phyloP scores from a whole-genome alignment of 1,140 invertebrate species.

The Sycophila sp. region DNA sequence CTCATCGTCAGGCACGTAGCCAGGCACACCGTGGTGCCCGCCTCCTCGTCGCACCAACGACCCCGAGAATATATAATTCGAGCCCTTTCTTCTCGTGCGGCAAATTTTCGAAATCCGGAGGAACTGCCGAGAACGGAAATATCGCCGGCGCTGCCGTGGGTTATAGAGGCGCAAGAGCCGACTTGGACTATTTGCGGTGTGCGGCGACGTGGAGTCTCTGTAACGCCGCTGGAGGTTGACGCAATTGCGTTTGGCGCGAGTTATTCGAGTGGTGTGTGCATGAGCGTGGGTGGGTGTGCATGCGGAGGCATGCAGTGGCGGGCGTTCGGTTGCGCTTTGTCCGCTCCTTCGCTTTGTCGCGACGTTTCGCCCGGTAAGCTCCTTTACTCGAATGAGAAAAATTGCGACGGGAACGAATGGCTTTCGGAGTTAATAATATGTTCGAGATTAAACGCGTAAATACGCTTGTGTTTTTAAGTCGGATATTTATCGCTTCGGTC shows the following conservation, averaged over 20 bases:
- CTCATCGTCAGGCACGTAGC: constrained; percentile 21
- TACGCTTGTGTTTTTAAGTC: no score
- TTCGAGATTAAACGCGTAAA: no score
- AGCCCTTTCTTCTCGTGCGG: not conserved
- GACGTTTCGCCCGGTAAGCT: not conserved
- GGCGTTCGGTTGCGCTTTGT: not conserved
- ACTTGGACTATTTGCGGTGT: not conserved
- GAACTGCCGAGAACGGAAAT: no score
- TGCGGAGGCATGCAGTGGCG: not conserved
- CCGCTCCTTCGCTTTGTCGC: not conserved
- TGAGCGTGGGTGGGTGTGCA: no score
- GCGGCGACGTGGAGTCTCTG: not conserved
- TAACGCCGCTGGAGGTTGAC: not conserved
- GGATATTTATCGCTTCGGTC: no score
- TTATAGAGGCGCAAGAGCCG: no score
- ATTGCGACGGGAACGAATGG: not conserved
- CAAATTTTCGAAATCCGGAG: constrained; percentile 12
- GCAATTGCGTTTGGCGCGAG: not conserved
- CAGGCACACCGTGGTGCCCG: not conserved
- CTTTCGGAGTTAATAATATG: no score
- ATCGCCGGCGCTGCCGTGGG: no score
- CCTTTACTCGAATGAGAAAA: not conserved
- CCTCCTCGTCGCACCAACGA: not conserved
- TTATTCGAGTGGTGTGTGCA: no score
- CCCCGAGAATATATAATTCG: not conserved